A percentile compares a stretch with the other conserved stretches of the same genome.
These are phyloP conservation scores for Chymomyza fuscimana DNA, from an alignment of 2,888 invertebrate species.

Conservation along the genomic window DNA sequence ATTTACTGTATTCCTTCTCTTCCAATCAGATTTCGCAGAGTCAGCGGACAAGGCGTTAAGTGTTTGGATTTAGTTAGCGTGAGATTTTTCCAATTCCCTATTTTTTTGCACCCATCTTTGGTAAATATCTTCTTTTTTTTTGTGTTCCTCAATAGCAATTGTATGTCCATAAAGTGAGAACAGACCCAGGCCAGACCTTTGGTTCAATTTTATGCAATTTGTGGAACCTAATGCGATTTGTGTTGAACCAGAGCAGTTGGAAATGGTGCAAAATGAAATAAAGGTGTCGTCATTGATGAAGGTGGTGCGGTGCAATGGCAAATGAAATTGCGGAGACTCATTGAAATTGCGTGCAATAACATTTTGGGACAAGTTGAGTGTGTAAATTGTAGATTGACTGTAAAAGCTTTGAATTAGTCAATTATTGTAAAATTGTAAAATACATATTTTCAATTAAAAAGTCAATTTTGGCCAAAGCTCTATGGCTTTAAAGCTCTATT, in stretches of 20 bases:
- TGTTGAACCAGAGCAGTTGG: neutral
- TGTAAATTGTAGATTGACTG: neutral
- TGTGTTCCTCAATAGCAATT: neutral
- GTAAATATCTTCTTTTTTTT: neutral
- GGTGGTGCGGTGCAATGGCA: neutral
- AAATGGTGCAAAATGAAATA: neutral
- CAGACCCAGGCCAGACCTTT: neutral
- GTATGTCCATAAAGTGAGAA: neutral
- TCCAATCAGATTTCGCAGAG: neutral
- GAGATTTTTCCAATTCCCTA: slow-evolving; percentile 27
- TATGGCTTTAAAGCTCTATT: too few species aligned
- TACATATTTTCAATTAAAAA: too few species aligned
- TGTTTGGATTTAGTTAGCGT: slow-evolving; percentile 67
- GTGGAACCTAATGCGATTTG: neutral
- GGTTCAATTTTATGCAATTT: neutral
- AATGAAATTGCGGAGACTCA: slow-evolving; percentile 29
- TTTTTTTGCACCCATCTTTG: neutral
- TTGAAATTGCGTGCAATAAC: neutral
- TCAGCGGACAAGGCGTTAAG: slow-evolving; percentile 57
- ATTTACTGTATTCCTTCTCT: neutral
- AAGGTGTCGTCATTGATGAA: neutral
- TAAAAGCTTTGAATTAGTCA: neutral
- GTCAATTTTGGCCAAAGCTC: too few species aligned
- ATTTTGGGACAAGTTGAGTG: neutral
- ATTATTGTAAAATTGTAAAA: neutral